phyloP scores from a whole-genome alignment of 2,888 invertebrate genomes.

The Coelopa pilipes region DNA sequence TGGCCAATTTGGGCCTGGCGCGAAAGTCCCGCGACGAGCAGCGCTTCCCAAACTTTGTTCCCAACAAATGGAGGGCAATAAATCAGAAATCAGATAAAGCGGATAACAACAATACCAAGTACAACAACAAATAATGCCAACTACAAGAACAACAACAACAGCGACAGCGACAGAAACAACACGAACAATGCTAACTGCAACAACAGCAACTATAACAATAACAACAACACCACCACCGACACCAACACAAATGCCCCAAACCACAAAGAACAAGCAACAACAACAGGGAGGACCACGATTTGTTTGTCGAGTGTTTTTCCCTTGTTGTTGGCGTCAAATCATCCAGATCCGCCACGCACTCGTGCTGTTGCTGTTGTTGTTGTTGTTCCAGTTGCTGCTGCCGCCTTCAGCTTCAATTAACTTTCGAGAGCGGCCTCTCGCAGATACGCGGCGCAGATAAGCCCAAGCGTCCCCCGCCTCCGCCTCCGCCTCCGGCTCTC shows the following conservation, averaged over 20 bases:
- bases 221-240: neutral
- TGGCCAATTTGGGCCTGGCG: slow-evolving; percentile 38
- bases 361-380: slow-evolving; percentile 29
- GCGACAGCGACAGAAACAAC: neutral
- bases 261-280: neutral
- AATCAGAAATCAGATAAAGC: slow-evolving; percentile 40
- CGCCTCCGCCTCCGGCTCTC: slow-evolving; percentile 7
- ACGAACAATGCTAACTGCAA: neutral
- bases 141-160: slow-evolving; percentile 12
- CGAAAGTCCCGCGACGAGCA: neutral
- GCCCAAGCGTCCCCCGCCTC: slow-evolving; percentile 7
- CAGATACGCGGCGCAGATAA: slow-evolving; percentile 48
- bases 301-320: slow-evolving; percentile 26
- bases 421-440: slow-evolving; percentile 57
- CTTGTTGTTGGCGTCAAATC: slow-evolving; percentile 30
- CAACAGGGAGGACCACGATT: slow-evolving; percentile 41
- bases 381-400: neutral
- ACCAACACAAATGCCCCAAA: slow-evolving; percentile 11
- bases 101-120: slow-evolving; percentile 23
- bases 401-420: slow-evolving; percentile 53
- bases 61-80: slow-evolving; percentile 34
- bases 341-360: slow-evolving; percentile 22
- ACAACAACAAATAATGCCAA: neutral
- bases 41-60: slow-evolving; percentile 21
- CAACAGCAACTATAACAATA: slow-evolving; percentile 17